Evolutionary conservation across 2,113 vertebrate genomes (phyloP).

Genomic region (Cyanoderma ruficeps): DNA sequence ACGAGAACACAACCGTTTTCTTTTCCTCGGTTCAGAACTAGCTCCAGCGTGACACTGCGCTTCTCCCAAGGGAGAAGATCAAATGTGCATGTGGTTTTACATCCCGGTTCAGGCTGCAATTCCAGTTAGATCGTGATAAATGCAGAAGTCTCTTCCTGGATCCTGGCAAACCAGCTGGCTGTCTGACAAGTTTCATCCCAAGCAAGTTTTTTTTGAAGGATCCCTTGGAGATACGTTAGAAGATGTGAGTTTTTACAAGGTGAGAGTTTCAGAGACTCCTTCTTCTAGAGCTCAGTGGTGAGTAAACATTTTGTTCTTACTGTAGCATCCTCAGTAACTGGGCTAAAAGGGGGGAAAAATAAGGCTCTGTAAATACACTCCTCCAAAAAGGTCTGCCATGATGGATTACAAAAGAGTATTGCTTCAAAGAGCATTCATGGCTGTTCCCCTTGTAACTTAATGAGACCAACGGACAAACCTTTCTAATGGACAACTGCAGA

Average conservation of each 20-base stretch:
- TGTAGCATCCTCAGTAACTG: constrained; percentile 61
- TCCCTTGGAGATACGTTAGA: background rate
- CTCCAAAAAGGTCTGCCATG: background rate
- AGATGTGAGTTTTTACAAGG: constrained; percentile 1
- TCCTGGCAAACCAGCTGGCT: background rate
- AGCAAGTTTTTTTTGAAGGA: background rate
- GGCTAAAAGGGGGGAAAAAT: constrained; percentile 2
- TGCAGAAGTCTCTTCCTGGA: constrained; percentile 5
- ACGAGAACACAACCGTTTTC: background rate
- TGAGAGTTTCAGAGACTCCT: background rate
- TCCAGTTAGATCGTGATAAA: constrained; percentile 28
- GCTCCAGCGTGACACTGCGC: background rate
- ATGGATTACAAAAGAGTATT: background rate
- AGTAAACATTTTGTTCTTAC: constrained; percentile 84
- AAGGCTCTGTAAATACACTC: background rate
- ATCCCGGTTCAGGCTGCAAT: background rate
- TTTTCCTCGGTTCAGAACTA: background rate
- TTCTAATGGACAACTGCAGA: background rate
- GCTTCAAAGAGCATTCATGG: background rate
- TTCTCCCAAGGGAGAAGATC: background rate
- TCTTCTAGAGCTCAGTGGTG: constrained; percentile 90
- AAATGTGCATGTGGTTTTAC: background rate
- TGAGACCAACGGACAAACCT: background rate
- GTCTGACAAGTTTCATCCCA: background rate
- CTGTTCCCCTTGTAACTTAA: background rate